These are phyloP conservation scores for Leptinotarsa defecta DNA, from an alignment of 1,140 invertebrate genomes.

Conservation along the genomic window DNA sequence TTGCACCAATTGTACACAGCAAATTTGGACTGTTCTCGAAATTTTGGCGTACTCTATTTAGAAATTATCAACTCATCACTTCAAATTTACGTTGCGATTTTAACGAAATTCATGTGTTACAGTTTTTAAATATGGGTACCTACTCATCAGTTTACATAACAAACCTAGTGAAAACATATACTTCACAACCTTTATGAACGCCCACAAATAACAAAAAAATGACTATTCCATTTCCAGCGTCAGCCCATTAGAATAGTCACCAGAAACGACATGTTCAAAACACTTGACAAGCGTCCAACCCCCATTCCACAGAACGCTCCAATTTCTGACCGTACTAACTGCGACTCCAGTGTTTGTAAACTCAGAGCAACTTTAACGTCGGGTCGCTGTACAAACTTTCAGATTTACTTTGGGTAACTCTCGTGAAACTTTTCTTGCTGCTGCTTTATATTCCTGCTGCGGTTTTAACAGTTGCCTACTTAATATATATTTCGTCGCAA, in stretches of 20 bases:
- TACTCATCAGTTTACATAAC: no score
- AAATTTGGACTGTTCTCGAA: no score
- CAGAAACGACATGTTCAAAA: not conserved
- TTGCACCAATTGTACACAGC: no score
- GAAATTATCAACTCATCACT: no score
- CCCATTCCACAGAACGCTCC: not conserved
- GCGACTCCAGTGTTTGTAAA: slow-evolving; percentile 28
- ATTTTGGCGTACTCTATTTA: no score
- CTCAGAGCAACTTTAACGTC: slow-evolving; percentile 21
- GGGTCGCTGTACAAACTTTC: slow-evolving; percentile 28
- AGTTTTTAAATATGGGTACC: no score
- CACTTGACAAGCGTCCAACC: slow-evolving; percentile 10
- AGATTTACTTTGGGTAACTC: slow-evolving; percentile 29
- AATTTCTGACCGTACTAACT: slow-evolving; percentile 3
- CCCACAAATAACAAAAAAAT: no score
- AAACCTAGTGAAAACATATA: no score
- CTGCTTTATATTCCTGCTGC: slow-evolving; percentile 36
- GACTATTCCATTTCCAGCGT: no score
- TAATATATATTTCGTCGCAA: slow-evolving; percentile 35
- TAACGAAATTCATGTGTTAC: no score
- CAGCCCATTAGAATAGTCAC: not conserved
- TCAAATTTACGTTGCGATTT: no score
- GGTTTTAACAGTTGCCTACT: slow-evolving; percentile 36
- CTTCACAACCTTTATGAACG: no score
- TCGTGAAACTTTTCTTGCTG: slow-evolving; percentile 28